These are phyloP conservation scores for Ferrisia virgata DNA, from an alignment of 2,888 invertebrate genomes.

Conservation along the genomic window DNA sequence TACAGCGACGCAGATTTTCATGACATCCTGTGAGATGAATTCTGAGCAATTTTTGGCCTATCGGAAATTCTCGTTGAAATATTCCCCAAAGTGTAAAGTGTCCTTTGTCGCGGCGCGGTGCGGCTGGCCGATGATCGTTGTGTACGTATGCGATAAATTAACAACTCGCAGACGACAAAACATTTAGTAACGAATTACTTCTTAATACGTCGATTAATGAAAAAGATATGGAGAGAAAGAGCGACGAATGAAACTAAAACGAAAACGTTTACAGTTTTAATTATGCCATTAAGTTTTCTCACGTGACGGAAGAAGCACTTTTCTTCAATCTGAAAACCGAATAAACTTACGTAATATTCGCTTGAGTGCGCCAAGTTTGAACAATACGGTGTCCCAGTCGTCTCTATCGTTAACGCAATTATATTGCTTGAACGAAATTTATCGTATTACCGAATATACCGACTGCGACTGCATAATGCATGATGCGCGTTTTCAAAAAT, in stretches of 20 bases:
- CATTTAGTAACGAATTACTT: neutral
- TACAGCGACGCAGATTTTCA: neutral
- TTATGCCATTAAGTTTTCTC: constrained; percentile 22
- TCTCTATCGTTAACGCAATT: constrained; percentile 26
- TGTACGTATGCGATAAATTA: neutral
- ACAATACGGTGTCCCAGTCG: constrained; percentile 26
- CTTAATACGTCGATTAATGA: neutral
- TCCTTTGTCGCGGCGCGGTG: neutral
- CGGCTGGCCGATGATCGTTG: no score
- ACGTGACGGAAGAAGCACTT: neutral
- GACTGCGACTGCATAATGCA: constrained; percentile 13
- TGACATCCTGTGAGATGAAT: neutral
- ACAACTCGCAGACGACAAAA: neutral
- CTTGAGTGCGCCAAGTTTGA: constrained; percentile 23
- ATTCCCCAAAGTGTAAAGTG: neutral
- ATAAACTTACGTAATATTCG: constrained; percentile 27
- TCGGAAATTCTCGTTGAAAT: neutral
- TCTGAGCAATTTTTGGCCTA: neutral
- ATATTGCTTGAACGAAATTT: constrained; percentile 19
- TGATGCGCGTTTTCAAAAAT: constrained; percentile 27
- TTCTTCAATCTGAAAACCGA: constrained; percentile 21
- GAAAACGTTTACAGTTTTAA: constrained; percentile 19
- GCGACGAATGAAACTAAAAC: neutral
- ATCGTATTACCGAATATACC: constrained; percentile 4
- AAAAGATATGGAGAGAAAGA: neutral